Conservation (phyloP, 2,113 vertebrate genomes). For the Benitochromis conjunctus region DNA sequence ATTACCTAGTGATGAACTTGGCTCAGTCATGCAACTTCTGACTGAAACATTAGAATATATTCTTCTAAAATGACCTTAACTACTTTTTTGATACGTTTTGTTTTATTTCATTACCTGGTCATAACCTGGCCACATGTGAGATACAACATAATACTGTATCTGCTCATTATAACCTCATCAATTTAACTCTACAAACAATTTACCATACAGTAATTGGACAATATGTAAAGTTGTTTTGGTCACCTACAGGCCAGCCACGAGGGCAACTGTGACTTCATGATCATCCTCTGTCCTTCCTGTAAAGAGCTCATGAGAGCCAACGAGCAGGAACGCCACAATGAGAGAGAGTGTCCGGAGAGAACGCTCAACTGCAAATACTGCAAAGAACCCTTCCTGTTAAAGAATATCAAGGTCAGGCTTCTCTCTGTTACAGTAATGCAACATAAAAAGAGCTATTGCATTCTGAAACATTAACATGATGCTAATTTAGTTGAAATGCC, state of each 20-base stretch:
- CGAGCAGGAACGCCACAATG: constrained; percentile 81
- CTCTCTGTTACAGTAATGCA: neutral
- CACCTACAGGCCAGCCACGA: constrained; percentile 69
- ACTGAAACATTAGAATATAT: neutral
- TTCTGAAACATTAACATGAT: neutral
- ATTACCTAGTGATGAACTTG: neutral
- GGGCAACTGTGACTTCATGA: constrained; percentile 77
- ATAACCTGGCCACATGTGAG: neutral
- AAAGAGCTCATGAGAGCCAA: constrained; percentile 76
- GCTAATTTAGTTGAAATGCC: neutral
- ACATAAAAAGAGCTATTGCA: neutral
- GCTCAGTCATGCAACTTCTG: neutral
- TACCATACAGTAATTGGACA: neutral
- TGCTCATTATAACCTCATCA: neutral
- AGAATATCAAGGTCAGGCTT: constrained; percentile 70
- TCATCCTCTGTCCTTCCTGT: constrained; percentile 78
- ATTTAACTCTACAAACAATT: neutral
- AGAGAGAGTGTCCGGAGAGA: constrained; percentile 79
- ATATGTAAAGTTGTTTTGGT: neutral
- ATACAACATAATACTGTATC: neutral
- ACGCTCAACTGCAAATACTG: constrained; percentile 82
- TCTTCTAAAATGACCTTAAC: neutral
- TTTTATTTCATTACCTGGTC: neutral
- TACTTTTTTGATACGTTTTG: neutral
- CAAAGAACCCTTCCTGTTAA: constrained; percentile 75